These are phyloP conservation scores for Choreutis nemorana DNA, from an alignment of 2,888 invertebrate genomes.

Conservation along the genomic window DNA sequence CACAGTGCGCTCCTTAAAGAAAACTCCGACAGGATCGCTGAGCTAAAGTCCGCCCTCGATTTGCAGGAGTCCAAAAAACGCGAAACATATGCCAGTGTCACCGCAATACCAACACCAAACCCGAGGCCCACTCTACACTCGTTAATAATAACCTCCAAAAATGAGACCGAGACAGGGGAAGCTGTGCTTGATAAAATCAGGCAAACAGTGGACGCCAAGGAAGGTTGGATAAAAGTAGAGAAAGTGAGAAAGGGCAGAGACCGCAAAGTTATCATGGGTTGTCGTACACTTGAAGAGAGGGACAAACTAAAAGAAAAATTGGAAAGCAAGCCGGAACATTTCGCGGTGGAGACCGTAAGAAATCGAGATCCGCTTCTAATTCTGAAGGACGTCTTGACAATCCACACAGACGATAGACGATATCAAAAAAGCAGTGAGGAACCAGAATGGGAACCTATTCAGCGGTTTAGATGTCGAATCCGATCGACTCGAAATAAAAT, in stretches of 20 bases:
- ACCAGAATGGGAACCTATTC: background rate
- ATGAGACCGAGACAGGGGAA: conserved; percentile 2
- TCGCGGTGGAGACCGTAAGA: conserved; percentile 1
- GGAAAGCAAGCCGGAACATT: background rate
- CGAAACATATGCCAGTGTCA: too few species aligned
- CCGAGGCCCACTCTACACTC: conserved; percentile 1
- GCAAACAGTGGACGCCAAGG: conserved; percentile 1
- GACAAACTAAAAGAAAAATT: background rate
- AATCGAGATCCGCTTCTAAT: conserved; percentile 4
- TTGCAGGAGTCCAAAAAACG: too few species aligned
- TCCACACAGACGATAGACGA: conserved; percentile 5
- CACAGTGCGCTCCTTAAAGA: too few species aligned
- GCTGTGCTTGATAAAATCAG: conserved; percentile 1
- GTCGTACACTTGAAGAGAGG: conserved; percentile 1
- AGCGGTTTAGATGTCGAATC: background rate
- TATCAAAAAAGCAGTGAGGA: too few species aligned
- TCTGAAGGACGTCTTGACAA: conserved; percentile 1
- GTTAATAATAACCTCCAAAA: background rate
- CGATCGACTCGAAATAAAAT: conserved; percentile 1
- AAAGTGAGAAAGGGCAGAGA: conserved; percentile 2
- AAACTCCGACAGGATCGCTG: too few species aligned
- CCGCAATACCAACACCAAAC: too few species aligned
- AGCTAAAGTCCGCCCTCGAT: too few species aligned
- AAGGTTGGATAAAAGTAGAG: conserved; percentile 1
- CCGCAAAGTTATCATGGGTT: conserved; percentile 2